Percentiles rank a stretch among this genome's conserved stretches.
phyloP scores from a whole-genome alignment of 2,113 vertebrate species.

The Lagopus leucura region DNA sequence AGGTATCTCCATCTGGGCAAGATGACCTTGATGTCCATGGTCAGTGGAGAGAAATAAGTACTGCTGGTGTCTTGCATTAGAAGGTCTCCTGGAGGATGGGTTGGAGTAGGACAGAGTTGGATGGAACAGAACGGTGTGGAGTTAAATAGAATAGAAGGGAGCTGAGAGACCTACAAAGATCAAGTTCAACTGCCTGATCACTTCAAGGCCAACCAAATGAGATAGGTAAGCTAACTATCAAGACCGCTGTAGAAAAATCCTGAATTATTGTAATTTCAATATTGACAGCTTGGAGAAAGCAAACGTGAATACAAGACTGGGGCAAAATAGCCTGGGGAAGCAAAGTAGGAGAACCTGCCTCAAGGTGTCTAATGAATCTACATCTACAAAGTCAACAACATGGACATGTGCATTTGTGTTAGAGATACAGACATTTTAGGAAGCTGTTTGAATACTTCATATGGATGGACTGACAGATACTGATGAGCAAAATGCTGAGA shows the following conservation, averaged over 20 bases:
- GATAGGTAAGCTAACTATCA: background rate
- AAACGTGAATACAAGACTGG: background rate
- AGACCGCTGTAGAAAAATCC: rapidly evolving
- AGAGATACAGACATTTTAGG: background rate
- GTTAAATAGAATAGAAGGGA: background rate
- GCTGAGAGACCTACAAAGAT: background rate
- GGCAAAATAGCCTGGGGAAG: background rate
- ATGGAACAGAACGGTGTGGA: background rate
- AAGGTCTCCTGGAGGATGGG: background rate
- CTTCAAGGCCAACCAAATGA: background rate
- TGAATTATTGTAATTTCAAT: background rate
- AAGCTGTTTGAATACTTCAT: background rate
- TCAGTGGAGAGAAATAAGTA: background rate
- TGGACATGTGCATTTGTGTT: rapidly evolving
- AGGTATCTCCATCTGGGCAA: background rate
- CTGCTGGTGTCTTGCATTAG: background rate
- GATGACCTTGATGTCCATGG: rapidly evolving
- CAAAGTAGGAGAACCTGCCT: background rate
- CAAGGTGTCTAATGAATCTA: background rate
- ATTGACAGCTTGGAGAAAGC: background rate
- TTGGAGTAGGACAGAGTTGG: background rate
- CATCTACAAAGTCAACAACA: background rate
- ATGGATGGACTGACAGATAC: too few species aligned
- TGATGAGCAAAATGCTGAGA: too few species aligned
- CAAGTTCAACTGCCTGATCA: background rate